These are phyloP conservation scores for Corythaeola cristata DNA, from an alignment of 2,113 vertebrate species.

Conservation along the genomic window DNA sequence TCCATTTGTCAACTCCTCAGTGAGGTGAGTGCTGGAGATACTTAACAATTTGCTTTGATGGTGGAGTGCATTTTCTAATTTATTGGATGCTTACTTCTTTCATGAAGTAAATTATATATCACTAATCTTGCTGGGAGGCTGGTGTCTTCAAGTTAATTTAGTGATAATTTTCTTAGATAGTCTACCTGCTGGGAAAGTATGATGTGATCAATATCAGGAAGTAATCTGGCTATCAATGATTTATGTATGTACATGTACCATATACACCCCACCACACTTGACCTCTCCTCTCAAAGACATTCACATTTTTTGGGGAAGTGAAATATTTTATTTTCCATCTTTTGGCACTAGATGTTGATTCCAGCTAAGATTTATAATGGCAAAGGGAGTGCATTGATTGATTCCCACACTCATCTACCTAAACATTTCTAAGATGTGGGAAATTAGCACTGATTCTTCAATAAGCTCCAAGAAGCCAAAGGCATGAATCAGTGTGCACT, in stretches of 20 bases:
- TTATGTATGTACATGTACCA: background rate
- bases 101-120: conserved; percentile 76
- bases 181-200: conserved; percentile 56
- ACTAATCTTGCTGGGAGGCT: conserved; percentile 76
- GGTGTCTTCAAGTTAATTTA: conserved; percentile 73
- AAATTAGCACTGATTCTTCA: conserved; percentile 20
- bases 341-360: conserved; percentile 6
- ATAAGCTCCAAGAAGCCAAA: background rate
- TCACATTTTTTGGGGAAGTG: conserved; percentile 15
- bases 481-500: background rate
- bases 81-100: conserved; percentile 78
- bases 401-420: conserved; percentile 7
- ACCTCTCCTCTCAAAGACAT: conserved; percentile 27
- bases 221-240: conserved; percentile 37
- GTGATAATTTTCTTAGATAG: conserved; percentile 74
- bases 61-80: conserved; percentile 75
- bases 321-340: conserved; percentile 42
- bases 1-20: conserved; percentile 67
- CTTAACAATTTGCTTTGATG: conserved; percentile 72
- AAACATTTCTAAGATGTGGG: conserved; percentile 26
- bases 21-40: conserved; percentile 62
- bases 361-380: conserved; percentile 16
- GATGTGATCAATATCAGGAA: conserved; percentile 63
- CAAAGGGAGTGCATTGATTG: background rate
- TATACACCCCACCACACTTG: background rate